Percentiles rank a stretch among this genome's conserved stretches.
These are phyloP conservation scores for Pelecanoides urinatrix DNA, from an alignment of 2,113 vertebrate genomes.

Conservation along the genomic window DNA sequence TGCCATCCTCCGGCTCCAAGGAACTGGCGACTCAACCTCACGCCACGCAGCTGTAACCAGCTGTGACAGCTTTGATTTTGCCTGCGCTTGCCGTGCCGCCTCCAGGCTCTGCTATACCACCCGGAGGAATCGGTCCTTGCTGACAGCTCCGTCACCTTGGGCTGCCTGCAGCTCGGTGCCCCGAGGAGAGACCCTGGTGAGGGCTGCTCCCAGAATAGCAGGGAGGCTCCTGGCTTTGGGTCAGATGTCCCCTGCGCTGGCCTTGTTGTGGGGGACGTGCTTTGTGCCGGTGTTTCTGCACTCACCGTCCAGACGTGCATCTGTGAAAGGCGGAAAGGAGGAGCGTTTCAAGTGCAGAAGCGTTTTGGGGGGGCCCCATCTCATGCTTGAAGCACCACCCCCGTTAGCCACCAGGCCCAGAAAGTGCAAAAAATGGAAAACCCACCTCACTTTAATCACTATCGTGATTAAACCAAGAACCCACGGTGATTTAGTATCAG, in stretches of 20 bases:
- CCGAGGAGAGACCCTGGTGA: not conserved
- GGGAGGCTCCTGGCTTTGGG: not conserved
- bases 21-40: not conserved
- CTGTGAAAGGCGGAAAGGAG: not conserved
- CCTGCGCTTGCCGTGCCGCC: not conserved
- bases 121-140: not conserved
- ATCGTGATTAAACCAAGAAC: not conserved
- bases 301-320: not conserved
- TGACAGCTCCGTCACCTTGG: not conserved
- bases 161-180: not conserved
- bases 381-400: not conserved
- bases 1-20: not conserved
- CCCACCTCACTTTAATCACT: not conserved
- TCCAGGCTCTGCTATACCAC: not conserved
- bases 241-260: not conserved
- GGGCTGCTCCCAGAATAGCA: not conserved
- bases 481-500: not conserved
- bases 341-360: not conserved
- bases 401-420: fast-evolving
- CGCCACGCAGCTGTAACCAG: not conserved
- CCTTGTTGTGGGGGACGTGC: fast-evolving
- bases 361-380: fast-evolving
- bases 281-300: not conserved
- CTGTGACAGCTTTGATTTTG: not conserved
- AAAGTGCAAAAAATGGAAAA: not conserved